Percentiles rank a stretch among this genome's conserved stretches.
Evolutionary conservation across 2,888 invertebrate species (phyloP).

Genomic region (Thumatha senex): DNA sequence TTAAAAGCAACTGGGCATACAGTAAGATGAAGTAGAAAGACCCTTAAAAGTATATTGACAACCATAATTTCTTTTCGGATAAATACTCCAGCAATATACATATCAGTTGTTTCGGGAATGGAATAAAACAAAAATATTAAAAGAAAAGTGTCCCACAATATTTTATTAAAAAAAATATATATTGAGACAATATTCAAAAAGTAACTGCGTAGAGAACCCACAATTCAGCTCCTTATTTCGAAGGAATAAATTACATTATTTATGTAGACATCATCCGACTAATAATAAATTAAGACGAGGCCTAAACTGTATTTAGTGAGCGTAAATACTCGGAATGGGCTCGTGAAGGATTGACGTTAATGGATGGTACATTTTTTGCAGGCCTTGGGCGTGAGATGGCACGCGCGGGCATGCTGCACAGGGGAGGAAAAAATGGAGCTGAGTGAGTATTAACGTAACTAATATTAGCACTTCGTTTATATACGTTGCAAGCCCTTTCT

Average conservation of each 20-base stretch:
- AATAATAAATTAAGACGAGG: constrained; percentile 54
- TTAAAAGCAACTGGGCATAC: too few relatives aligned
- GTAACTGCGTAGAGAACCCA: constrained; percentile 9
- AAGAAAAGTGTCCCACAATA: too few relatives aligned
- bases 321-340: constrained; percentile 65
- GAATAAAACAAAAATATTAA: constrained; percentile 2
- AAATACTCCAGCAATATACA: background rate
- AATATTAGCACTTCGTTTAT: constrained; percentile 15
- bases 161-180: too few relatives aligned
- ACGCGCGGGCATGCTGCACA: constrained; percentile 90
- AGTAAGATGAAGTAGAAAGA: too few relatives aligned
- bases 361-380: constrained; percentile 74
- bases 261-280: constrained; percentile 46
- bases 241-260: constrained; percentile 37
- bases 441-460: constrained; percentile 83
- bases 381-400: constrained; percentile 87
- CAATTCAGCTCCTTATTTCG: constrained; percentile 19
- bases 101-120: background rate
- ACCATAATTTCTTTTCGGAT: background rate
- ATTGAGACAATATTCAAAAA: constrained; percentile 11
- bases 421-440: constrained; percentile 88
- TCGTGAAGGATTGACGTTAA: constrained; percentile 62
- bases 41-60: background rate
- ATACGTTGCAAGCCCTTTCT: too few relatives aligned
- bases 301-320: constrained; percentile 63